Conservation (phyloP, 2,888 invertebrate species). For the Syritta pipiens region DNA sequence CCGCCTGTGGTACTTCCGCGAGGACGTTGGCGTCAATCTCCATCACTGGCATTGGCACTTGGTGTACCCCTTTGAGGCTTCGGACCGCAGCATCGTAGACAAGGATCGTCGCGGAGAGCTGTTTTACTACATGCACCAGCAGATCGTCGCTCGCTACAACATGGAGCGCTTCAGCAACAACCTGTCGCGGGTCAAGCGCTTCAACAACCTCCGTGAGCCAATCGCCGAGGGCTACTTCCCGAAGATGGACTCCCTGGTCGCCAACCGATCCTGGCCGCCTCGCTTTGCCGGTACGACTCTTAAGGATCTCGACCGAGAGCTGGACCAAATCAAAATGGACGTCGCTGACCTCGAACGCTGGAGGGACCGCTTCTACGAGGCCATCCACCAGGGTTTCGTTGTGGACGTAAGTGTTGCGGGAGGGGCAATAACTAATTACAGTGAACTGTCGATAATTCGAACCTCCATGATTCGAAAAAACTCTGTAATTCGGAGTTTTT, state of each 20-base stretch:
- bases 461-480: too few species aligned
- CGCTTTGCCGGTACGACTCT: slow-evolving; percentile 82
- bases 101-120: slow-evolving; percentile 89
- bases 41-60: slow-evolving; percentile 83
- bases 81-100: slow-evolving; percentile 80
- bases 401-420: slow-evolving; percentile 81
- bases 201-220: slow-evolving; percentile 84
- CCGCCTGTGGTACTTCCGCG: slow-evolving; percentile 81
- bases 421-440: too few species aligned
- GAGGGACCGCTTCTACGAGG: slow-evolving; percentile 86
- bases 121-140: slow-evolving; percentile 90
- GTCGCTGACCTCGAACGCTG: slow-evolving; percentile 87
- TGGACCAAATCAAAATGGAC: slow-evolving; percentile 84
- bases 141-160: slow-evolving; percentile 84
- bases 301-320: slow-evolving; percentile 84
- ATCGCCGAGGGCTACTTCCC: slow-evolving; percentile 91
- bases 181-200: slow-evolving; percentile 83
- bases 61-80: slow-evolving; percentile 87
- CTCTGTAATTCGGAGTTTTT: too few species aligned
- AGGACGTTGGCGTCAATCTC: slow-evolving; percentile 81
- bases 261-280: slow-evolving; percentile 88
- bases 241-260: slow-evolving; percentile 88
- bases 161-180: slow-evolving; percentile 87
- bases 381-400: slow-evolving; percentile 84
- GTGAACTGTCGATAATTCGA: too few species aligned